Percentiles rank a stretch among this genome's conserved stretches.
Evolutionary conservation across 2,888 invertebrate species (phyloP).

Genomic region (Tetanocera ferruginea): DNA sequence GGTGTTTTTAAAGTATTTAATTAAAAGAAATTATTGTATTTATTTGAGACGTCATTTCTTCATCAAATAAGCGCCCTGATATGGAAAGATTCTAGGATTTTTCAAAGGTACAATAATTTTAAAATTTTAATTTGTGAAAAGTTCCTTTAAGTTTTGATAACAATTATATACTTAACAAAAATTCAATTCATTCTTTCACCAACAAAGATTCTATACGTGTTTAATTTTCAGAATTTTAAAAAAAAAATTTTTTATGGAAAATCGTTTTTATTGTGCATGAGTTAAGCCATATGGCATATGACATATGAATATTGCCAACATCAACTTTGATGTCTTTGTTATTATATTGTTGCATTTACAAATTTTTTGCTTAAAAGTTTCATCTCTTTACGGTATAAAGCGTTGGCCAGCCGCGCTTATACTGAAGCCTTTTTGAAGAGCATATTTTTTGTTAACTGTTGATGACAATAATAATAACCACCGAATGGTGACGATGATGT

Average conservation of each 20-base stretch:
- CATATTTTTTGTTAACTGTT: constrained; percentile 20
- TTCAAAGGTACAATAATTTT: no score
- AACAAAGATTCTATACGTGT: no score
- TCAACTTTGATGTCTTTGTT: no score
- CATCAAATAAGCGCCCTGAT: no score
- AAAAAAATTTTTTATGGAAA: no score
- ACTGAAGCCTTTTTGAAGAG: constrained; percentile 35
- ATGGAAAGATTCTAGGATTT: no score
- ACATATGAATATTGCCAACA: no score
- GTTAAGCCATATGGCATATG: background rate
- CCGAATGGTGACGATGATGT: constrained; percentile 17
- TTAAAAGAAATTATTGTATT: no score
- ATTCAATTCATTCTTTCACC: no score
- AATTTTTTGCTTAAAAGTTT: background rate
- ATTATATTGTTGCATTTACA: background rate
- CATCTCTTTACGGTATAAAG: constrained; percentile 39
- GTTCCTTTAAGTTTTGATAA: background rate
- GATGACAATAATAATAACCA: constrained; percentile 20
- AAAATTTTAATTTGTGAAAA: constrained; percentile 5
- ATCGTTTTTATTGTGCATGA: background rate
- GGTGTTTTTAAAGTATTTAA: no score
- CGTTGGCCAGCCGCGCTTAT: constrained; percentile 6
- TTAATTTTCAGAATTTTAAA: no score
- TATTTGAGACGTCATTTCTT: no score
- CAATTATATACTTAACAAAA: background rate